These are phyloP conservation scores for Phasia obesa DNA, from an alignment of 2,888 invertebrate species.

Conservation along the genomic window DNA sequence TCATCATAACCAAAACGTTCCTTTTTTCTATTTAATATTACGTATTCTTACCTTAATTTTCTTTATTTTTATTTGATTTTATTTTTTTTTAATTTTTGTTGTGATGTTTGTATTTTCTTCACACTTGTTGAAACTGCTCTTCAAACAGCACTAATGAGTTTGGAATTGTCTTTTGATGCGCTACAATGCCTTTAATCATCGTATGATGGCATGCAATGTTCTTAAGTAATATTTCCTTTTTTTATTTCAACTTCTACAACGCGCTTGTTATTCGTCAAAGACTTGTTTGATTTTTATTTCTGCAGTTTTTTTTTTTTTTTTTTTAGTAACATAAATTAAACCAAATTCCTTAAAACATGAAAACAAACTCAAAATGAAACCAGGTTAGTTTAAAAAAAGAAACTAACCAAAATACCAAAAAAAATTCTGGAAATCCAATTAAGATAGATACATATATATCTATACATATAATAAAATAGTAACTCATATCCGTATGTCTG, in stretches of 20 bases:
- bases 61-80: conserved; percentile 22
- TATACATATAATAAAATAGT: too few species aligned
- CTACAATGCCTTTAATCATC: conserved; percentile 46
- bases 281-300: not conserved
- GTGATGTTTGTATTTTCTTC: not conserved
- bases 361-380: too few species aligned
- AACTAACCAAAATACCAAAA: too few species aligned
- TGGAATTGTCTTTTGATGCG: conserved; percentile 68
- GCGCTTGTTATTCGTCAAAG: too few species aligned
- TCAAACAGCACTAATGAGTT: conserved; percentile 71
- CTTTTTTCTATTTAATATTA: not conserved
- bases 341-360: too few species aligned
- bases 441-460: too few species aligned
- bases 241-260: not conserved
- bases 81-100: not conserved
- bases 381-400: too few species aligned
- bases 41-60: not conserved
- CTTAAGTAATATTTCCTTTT: conserved; percentile 14
- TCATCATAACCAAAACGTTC: not conserved
- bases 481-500: too few species aligned
- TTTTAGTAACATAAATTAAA: too few species aligned
- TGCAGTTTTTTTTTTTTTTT: conserved; percentile 3
- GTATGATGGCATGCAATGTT: conserved; percentile 38
- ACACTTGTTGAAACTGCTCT: conserved; percentile 65
- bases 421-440: too few species aligned